Evolutionary conservation across 2,113 vertebrate species (phyloP).

Genomic region (Thunnus maccoyii): DNA sequence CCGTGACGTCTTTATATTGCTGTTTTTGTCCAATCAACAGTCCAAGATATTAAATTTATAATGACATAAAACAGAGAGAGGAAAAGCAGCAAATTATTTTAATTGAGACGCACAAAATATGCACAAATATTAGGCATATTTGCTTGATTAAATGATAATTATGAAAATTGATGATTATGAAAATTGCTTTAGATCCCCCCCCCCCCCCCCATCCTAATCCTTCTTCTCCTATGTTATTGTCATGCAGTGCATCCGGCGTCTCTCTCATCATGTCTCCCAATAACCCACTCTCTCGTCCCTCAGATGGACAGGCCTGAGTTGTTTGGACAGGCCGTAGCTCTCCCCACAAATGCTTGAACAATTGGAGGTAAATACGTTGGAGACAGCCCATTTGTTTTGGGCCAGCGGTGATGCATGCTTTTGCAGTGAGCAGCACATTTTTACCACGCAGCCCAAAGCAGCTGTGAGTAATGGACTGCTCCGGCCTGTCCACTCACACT

Average conservation of each 20-base stretch:
- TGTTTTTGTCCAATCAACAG: background rate
- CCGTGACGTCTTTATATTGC: too few species aligned
- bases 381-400: conserved; percentile 87
- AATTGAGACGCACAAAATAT: background rate
- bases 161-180: too few species aligned
- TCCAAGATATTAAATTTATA: background rate
- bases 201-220: background rate
- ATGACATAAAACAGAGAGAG: background rate
- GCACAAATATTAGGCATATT: background rate
- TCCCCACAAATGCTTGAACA: conserved; percentile 85
- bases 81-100: background rate
- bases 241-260: conserved; percentile 26
- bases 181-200: too few species aligned
- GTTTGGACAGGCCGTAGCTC: conserved; percentile 77
- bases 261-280: conserved; percentile 35
- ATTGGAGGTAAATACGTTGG: conserved; percentile 87
- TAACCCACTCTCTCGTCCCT: conserved; percentile 54
- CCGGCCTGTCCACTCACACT: conserved; percentile 85
- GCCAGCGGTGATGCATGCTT: conserved; percentile 87
- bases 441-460: conserved; percentile 87
- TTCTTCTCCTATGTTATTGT: conserved; percentile 10
- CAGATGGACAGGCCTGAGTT: conserved; percentile 76
- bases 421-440: conserved; percentile 89
- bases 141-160: background rate
- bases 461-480: conserved; percentile 88